A percentile compares a stretch with the other conserved stretches of the same genome.
These are phyloP conservation scores for Stigmatopora nigra DNA, from an alignment of 2,113 vertebrate genomes.

Conservation along the genomic window DNA sequence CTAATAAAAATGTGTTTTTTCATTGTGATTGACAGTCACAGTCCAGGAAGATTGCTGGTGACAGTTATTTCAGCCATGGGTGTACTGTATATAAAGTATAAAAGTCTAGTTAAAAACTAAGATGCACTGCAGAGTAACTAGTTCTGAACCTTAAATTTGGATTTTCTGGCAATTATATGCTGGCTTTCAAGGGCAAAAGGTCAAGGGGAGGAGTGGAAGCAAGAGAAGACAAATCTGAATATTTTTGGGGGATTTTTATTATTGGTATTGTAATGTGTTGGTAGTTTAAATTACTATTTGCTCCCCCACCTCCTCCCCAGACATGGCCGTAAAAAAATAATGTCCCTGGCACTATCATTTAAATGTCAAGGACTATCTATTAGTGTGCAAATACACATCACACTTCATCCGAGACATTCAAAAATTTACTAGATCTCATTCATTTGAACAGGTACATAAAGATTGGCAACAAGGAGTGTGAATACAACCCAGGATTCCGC, in stretches of 20 bases:
- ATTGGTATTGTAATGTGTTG: not conserved
- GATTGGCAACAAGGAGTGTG: slow-evolving; percentile 93
- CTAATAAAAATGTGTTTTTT: no score
- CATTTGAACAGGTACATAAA: slow-evolving; percentile 76
- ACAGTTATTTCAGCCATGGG: no score
- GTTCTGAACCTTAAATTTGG: not conserved
- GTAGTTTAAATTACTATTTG: not conserved
- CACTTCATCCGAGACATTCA: not conserved
- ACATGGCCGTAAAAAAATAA: not conserved
- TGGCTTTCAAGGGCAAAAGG: not conserved
- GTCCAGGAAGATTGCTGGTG: no score
- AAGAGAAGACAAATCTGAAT: not conserved
- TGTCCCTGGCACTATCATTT: not conserved
- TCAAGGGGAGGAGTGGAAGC: not conserved
- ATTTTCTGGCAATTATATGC: not conserved
- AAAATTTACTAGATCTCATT: not conserved
- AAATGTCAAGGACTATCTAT: not conserved
- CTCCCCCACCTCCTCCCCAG: not conserved
- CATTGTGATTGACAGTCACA: no score
- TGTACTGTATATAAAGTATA: not conserved
- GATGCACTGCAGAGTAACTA: not conserved
- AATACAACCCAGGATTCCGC: slow-evolving; percentile 80
- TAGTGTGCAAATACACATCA: not conserved
- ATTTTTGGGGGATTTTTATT: not conserved
- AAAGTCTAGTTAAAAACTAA: not conserved